Conservation (phyloP, 1,140 invertebrate genomes). For the Aphelenchoides avenae region DNA sequence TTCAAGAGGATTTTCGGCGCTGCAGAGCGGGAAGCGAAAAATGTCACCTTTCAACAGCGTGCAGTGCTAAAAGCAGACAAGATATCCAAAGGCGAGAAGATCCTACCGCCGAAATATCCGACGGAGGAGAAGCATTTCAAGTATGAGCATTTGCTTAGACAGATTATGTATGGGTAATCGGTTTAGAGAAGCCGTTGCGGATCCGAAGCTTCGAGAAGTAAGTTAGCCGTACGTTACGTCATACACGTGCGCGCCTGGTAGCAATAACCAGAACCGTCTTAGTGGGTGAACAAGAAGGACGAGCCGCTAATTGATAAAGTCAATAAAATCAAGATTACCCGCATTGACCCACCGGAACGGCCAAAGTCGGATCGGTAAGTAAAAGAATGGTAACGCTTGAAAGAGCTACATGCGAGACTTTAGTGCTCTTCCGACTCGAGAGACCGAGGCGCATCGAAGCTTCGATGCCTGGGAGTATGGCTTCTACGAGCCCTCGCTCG, state of each 20-base stretch:
- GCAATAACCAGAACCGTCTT: constrained; percentile 13
- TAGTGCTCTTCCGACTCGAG: too few species aligned
- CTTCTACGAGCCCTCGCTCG: constrained; percentile 37
- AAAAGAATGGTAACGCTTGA: too few species aligned
- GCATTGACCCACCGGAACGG: constrained; percentile 16
- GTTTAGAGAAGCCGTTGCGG: constrained; percentile 1
- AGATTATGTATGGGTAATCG: too few species aligned
- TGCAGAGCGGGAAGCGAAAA: background rate
- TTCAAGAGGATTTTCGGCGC: constrained; percentile 10
- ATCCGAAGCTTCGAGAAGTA: constrained; percentile 14
- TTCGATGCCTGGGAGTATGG: constrained; percentile 43
- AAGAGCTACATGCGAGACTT: too few species aligned
- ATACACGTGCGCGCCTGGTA: background rate
- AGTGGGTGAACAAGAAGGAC: constrained; percentile 6
- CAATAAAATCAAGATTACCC: constrained; percentile 20
- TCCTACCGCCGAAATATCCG: constrained; percentile 19
- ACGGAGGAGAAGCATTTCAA: constrained; percentile 16
- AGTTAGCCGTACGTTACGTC: constrained; percentile 5
- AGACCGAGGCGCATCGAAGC: too few species aligned
- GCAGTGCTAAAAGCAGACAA: constrained; percentile 21
- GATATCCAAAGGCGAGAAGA: constrained; percentile 12
- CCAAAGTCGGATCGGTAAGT: constrained; percentile 13
- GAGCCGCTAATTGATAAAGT: constrained; percentile 17
- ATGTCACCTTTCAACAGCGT: constrained; percentile 8
- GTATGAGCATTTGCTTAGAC: too few species aligned